Base-by-base conservation (phyloP, 2,888 invertebrate species). In the Cheilosia impressa region DNA sequence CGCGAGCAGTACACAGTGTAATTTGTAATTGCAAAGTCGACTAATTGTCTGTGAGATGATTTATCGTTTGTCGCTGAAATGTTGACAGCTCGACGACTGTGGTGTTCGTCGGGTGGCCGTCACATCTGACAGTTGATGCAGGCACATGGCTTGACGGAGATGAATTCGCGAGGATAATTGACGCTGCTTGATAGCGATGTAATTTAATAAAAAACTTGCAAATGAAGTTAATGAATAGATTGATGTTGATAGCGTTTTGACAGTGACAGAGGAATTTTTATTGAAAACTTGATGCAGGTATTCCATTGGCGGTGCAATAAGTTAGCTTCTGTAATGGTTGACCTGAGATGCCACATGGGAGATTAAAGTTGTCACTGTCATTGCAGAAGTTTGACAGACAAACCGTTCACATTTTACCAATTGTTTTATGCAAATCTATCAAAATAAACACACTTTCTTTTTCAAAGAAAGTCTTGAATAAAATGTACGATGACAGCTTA, bases 21-120 rank as follows among this genome's bases (percentile, higher is more conserved):
- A 9, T 31, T 31, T 13, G 57, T 45, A 73, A 63, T 79, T 69
- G 43, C 38, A 15, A 45, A 71, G 69, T 73, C 78, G 75, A 60
- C 79, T 71, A 63, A 79, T 79, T 66, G 84, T 80, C 69, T 79
- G 45, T 9, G 53, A 43, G 19, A 27, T 84, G 75, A 80, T 80
- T 83, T 73, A 79, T 83, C 10, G 34, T 22, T 71, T 66, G 80
- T 80, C 75, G 62, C 66, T 58, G 47, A 52, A 27, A 69, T 24
- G 63, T 65, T 63, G 80, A 65, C 71, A 66, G 60, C 31, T 43
- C 19, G 45, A 22, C 19, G 45, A 22, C 27, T 41, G 72, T 53
- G 73, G 63, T 50, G 53, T 17, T 45, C 22, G 68, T 19, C 66
- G 62, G 62, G 19, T 83, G 83, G 72, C 78, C 78, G 78, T 83